Evolutionary conservation across 2,888 invertebrate species (phyloP), one percentile per base, ranked within the genome.

Genomic region (Andrena chrysosceles): DNA sequence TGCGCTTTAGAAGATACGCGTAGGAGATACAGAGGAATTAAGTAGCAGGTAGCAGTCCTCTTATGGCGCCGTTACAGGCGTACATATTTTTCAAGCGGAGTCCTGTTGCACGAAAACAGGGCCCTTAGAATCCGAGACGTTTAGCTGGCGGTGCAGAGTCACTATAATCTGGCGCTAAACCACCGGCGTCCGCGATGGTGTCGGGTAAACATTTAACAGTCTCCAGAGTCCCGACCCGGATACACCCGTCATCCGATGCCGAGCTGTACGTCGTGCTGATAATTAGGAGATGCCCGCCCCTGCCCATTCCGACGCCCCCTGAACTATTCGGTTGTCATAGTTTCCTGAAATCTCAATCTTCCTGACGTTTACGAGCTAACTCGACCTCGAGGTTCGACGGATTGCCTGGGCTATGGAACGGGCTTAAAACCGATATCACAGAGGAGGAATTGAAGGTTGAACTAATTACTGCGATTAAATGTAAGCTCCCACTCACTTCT

Each of bases 251-350:
- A 91, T 73, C 87, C 81, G 87, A 87, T 84, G 83, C 87, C 75
- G 78, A 80, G 73, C 87, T 81, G 84, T 79, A 77, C 80, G 86
- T 84, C 84, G 85, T 77, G 81, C 82, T 81, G 84, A 87, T 91
- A 92, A 92, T 92, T 92, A 92, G 91, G 88, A 86, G 85, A 82
- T 81, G 77, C 84, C 86, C 83, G 87, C 89, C 89, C 77, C 73
- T 75, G 62, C 48, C 79, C 56, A 68, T 77, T 81, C 77, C 62
- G 73, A 60, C 73, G 78, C 72, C 72, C 81, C 42, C 84, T 75
- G 87, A 87, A 81, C 87, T 87, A 85, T 87, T 89, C 89, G 85
- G 87, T 87, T 87, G 87, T 85, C 85, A 85, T 64, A 77, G 60
- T 81, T 73, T 49, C 76, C 63, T 63, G 64, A 84, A 84, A 77